Conservation (phyloP, 1,140 invertebrate genomes). For the Anoplophora glabripennis region DNA sequence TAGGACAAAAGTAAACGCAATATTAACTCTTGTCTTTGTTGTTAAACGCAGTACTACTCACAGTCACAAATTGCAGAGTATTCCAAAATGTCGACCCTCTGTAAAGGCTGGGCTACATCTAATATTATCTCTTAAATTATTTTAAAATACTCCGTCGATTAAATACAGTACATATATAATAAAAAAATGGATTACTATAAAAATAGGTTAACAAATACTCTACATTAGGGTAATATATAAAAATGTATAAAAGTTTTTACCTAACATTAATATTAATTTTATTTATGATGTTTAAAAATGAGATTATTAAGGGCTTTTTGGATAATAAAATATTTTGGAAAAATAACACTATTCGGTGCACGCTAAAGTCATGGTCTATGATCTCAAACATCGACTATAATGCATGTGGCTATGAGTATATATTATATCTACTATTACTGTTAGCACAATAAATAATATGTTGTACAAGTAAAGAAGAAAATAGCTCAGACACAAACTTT, state of each 20-base stretch:
- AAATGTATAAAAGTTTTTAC: slow-evolving; percentile 7
- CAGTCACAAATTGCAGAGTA: not conserved
- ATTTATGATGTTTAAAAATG: slow-evolving; percentile 15
- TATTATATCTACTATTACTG: not conserved
- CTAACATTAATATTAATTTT: slow-evolving; percentile 3
- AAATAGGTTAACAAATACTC: not conserved
- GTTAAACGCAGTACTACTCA: not conserved
- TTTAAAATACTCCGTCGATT: slow-evolving; percentile 1
- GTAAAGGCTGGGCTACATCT: not conserved
- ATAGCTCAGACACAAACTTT: not conserved
- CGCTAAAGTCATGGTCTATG: too few species aligned
- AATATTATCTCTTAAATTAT: not conserved
- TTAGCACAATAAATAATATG: slow-evolving; percentile 4
- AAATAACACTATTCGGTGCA: not conserved
- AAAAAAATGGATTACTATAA: not conserved
- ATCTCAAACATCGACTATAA: too few species aligned
- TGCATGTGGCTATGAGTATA: too few species aligned
- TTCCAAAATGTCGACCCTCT: not conserved
- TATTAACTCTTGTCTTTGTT: not conserved
- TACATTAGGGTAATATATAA: slow-evolving; percentile 3
- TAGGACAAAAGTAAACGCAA: not conserved
- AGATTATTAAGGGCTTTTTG: not conserved
- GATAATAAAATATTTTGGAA: slow-evolving; percentile 8
- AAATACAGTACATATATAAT: not conserved
- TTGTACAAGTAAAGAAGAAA: not conserved